phyloP scores from a whole-genome alignment of 2,888 invertebrate genomes.

The Chrysodeixis includens region DNA sequence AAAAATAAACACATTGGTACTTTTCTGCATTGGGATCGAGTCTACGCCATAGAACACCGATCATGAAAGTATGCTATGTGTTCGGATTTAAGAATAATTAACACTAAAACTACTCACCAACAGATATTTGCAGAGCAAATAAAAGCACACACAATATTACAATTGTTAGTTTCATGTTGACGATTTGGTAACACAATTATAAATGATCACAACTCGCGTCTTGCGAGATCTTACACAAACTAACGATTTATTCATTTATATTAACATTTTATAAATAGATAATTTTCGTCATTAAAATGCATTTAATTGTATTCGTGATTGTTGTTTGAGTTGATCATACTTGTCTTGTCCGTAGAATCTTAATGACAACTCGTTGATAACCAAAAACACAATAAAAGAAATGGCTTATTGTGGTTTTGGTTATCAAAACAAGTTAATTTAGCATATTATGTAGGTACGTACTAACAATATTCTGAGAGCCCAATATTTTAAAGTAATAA shows the following conservation, averaged over 20 bases:
- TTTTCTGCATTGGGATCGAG: no score
- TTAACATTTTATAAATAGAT: background rate
- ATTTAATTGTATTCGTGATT: background rate
- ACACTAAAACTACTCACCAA: background rate
- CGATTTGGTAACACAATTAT: background rate
- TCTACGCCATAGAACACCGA: no score
- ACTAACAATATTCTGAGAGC: no score
- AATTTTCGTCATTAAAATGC: no score
- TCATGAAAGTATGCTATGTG: no score
- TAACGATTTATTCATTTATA: slow-evolving; percentile 1
- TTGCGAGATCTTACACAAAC: background rate
- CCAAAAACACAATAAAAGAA: no score
- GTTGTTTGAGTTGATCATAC: background rate
- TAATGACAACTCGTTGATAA: no score
- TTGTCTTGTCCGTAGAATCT: no score
- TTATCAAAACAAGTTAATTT: background rate
- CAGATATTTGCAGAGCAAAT: background rate
- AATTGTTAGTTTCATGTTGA: background rate
- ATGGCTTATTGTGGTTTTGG: background rate
- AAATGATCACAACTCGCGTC: background rate
- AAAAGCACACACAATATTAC: background rate
- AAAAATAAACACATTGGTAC: no score
- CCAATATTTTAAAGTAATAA: no score
- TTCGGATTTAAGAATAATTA: no score
- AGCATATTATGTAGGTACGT: no score